These are phyloP conservation scores for Mungos mungo DNA, from an alignment of 2,113 vertebrate genomes.

Conservation along the genomic window DNA sequence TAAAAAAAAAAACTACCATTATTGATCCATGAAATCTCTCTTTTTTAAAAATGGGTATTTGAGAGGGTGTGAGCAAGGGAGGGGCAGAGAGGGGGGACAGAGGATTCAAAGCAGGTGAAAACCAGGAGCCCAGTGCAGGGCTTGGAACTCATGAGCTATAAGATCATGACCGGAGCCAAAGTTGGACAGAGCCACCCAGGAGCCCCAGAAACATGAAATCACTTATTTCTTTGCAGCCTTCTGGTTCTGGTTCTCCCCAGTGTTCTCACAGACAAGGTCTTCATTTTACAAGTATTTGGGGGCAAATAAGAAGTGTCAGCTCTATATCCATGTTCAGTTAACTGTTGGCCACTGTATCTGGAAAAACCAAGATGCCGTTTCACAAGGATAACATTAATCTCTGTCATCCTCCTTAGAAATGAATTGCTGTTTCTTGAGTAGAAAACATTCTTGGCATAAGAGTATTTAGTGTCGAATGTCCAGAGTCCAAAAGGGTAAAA, in stretches of 20 bases:
- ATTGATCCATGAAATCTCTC: neutral
- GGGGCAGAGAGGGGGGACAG: no score
- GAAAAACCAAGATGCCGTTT: neutral
- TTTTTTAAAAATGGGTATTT: no score
- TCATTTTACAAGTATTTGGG: neutral
- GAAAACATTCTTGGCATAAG: neutral
- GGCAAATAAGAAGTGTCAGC: neutral
- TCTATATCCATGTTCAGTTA: neutral
- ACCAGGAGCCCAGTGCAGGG: no score
- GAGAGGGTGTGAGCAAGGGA: no score
- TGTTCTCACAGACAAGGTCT: neutral
- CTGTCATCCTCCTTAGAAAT: neutral
- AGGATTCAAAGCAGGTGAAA: no score
- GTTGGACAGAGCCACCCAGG: no score
- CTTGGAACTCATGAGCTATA: no score
- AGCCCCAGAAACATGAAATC: neutral
- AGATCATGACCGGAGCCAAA: no score
- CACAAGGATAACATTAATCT: neutral
- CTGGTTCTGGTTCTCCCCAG: neutral
- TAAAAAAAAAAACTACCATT: neutral
- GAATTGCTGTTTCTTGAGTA: neutral
- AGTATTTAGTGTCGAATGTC: no score
- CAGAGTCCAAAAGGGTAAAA: neutral
- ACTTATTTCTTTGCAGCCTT: neutral
- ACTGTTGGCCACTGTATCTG: neutral